These are phyloP conservation scores for Drosophila pruinosa DNA, from an alignment of 1,140 invertebrate species.

Conservation along the genomic window DNA sequence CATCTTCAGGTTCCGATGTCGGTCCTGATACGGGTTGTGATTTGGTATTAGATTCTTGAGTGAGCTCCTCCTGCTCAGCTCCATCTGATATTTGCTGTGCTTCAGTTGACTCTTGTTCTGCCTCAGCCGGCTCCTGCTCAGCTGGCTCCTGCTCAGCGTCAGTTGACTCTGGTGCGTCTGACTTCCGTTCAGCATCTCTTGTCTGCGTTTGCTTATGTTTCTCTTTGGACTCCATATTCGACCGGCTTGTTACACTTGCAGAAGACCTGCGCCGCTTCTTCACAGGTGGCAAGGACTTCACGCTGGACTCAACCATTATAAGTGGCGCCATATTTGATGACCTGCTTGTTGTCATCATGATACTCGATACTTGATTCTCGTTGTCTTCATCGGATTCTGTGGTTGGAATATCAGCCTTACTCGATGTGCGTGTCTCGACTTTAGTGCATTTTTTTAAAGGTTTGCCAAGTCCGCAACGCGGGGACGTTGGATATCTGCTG, in stretches of 20 bases:
- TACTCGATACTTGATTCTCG: neutral
- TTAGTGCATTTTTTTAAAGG: no score
- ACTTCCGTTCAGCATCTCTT: no score
- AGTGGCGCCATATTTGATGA: neutral
- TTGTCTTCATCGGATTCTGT: slow-evolving; percentile 4
- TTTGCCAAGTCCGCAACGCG: neutral
- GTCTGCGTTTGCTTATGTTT: no score
- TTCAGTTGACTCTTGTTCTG: neutral
- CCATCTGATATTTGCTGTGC: neutral
- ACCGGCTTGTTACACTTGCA: neutral
- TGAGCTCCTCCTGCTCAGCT: neutral
- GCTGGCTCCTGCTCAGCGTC: no score
- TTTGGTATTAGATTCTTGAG: neutral
- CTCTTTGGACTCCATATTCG: neutral
- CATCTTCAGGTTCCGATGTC: neutral
- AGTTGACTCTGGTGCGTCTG: no score
- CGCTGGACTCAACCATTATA: neutral
- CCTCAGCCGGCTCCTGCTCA: no score
- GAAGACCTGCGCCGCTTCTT: neutral
- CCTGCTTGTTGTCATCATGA: no score
- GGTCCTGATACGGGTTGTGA: neutral
- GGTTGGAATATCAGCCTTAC: neutral
- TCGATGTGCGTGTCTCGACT: neutral
- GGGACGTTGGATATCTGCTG: neutral
- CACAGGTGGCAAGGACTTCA: neutral